phyloP scores from a whole-genome alignment of 2,797 vertebrate genomes.

The Sardinella longiceps region DNA sequence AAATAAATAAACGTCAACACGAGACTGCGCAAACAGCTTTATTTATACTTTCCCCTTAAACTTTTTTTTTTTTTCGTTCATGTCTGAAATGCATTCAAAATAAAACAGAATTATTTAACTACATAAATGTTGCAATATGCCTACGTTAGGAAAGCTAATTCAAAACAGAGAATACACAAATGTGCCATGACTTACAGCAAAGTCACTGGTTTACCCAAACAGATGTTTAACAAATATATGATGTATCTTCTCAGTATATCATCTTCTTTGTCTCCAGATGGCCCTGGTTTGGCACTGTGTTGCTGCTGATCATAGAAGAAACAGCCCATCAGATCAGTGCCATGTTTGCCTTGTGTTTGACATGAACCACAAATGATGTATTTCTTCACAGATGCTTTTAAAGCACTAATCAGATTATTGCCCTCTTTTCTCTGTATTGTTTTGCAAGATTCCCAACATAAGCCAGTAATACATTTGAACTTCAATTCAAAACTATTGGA shows the following conservation, averaged over 20 bases:
- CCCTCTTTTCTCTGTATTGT: not conserved
- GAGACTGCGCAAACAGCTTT: slow-evolving; percentile 2
- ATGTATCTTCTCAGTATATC: slow-evolving; percentile 18
- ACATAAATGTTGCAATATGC: not conserved
- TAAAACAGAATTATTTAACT: slow-evolving; percentile 7
- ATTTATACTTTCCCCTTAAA: slow-evolving; percentile 1
- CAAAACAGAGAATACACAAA: not conserved
- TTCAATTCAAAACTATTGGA: not conserved
- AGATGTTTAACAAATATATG: not conserved
- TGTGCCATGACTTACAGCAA: not conserved
- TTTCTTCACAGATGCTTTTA: not conserved
- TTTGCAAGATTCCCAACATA: not conserved
- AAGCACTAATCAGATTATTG: not conserved
- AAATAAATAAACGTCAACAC: slow-evolving; percentile 25
- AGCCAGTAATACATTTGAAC: too few relatives aligned
- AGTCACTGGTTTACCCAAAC: not conserved
- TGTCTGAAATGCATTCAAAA: not conserved
- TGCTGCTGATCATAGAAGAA: not conserved
- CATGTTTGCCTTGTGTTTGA: not conserved
- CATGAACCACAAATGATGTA: not conserved
- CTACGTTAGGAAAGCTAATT: not conserved
- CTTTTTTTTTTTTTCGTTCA: not conserved
- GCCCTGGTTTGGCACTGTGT: not conserved
- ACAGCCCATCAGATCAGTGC: not conserved
- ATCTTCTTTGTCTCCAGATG: slow-evolving; percentile 5